Conservation (phyloP, 92 coral and sea anemone genomes). For the Nematostella vectensis region DNA sequence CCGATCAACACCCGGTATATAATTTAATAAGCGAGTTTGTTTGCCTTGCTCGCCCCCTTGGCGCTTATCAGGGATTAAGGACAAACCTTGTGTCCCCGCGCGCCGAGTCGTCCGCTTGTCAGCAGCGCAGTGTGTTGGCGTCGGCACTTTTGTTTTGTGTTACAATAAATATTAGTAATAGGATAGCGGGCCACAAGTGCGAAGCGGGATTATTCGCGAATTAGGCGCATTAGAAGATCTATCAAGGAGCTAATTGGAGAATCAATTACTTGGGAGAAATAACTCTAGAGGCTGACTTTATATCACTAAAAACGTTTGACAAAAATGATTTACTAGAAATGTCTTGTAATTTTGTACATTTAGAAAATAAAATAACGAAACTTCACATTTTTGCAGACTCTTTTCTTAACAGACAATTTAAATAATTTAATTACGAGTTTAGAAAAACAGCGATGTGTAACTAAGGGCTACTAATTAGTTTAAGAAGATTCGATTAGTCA, state of each 20-base stretch:
- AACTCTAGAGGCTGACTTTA: no score
- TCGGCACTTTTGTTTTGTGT: constrained; percentile 49
- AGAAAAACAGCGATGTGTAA: constrained; percentile 63
- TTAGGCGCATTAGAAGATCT: constrained; percentile 81
- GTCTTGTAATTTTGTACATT: no score
- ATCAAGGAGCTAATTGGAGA: constrained; percentile 86
- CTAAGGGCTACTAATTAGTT: constrained; percentile 62
- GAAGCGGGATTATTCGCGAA: constrained; percentile 68
- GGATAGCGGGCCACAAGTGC: constrained; percentile 59
- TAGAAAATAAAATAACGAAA: no score
- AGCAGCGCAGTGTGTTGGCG: constrained; percentile 20
- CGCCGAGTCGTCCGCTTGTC: neutral
- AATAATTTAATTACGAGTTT: constrained; percentile 65
- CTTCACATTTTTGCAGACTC: no score
- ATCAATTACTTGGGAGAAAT: constrained; percentile 48
- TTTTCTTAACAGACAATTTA: constrained; percentile 70
- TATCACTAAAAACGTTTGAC: no score
- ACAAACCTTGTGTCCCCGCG: constrained; percentile 6
- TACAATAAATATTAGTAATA: constrained; percentile 64
- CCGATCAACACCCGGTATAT: constrained; percentile 72
- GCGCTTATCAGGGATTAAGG: constrained; percentile 53
- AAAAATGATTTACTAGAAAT: no score
- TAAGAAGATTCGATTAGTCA: constrained; percentile 48
- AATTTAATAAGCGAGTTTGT: constrained; percentile 78
- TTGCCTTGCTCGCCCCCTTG: constrained; percentile 52